phyloP scores from a whole-genome alignment of 2,797 vertebrate genomes.

The Emys orbicularis region DNA sequence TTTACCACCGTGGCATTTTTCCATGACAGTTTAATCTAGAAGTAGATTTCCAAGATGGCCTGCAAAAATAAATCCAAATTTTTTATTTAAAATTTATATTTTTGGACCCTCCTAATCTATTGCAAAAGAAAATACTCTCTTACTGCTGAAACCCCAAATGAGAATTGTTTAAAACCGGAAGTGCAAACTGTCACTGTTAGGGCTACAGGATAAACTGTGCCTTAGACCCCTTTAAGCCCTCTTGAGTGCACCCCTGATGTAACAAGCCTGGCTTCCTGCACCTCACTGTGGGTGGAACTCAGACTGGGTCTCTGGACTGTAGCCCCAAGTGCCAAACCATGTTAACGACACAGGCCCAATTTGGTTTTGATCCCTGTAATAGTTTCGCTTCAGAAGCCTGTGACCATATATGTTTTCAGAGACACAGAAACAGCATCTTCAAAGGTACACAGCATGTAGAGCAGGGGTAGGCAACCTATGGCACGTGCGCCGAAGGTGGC shows the following conservation, averaged over 20 bases:
- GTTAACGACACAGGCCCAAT: not conserved
- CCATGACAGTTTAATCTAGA: not conserved
- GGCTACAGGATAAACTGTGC: not conserved
- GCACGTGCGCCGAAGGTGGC: too few species aligned
- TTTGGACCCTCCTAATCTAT: not conserved
- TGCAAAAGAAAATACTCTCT: not conserved
- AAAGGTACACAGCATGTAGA: not conserved
- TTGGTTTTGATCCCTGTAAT: not conserved
- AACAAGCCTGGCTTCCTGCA: not conserved
- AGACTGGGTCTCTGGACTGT: not conserved
- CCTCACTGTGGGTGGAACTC: not conserved
- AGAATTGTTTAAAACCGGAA: not conserved
- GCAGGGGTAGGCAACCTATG: too few species aligned
- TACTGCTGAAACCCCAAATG: not conserved
- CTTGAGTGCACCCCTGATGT: not conserved
- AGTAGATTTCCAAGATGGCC: not conserved
- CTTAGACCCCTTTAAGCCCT: not conserved
- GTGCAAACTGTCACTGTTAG: not conserved
- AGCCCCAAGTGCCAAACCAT: not conserved
- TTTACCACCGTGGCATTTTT: not conserved
- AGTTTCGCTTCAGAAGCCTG: not conserved
- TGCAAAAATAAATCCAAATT: not conserved
- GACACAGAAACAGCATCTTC: not conserved
- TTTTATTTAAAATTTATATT: accelerated
- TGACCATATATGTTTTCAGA: not conserved